These are phyloP conservation scores for Coelinius sp. DNA, from an alignment of 2,888 invertebrate genomes.

Conservation along the genomic window DNA sequence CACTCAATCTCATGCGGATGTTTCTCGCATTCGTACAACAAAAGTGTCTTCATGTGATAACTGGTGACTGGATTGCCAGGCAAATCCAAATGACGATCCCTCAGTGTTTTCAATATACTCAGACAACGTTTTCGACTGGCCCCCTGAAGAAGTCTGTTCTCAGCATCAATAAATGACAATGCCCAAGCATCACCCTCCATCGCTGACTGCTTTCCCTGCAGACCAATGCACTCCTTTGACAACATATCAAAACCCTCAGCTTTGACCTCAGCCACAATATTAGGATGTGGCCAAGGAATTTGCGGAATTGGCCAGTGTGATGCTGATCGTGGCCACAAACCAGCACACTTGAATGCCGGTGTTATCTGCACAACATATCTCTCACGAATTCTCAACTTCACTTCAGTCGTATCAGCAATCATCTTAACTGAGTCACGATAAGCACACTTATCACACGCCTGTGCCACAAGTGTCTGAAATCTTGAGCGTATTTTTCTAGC, in stretches of 20 bases:
- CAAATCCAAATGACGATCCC: constrained; percentile 90
- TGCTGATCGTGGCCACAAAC: constrained; percentile 94
- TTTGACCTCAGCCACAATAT: constrained; percentile 92
- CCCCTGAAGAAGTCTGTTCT: constrained; percentile 88
- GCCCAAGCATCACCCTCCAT: constrained; percentile 99
- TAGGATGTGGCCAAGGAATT: constrained; percentile 94
- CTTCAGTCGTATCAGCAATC: constrained; percentile 94
- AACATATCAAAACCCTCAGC: constrained; percentile 94
- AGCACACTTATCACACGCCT: constrained; percentile 93
- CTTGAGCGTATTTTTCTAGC: constrained; percentile 94
- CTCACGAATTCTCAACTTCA: constrained; percentile 89
- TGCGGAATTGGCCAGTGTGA: constrained; percentile 94
- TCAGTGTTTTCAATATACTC: constrained; percentile 89
- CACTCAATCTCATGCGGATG: constrained; percentile 94
- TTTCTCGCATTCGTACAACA: constrained; percentile 96
- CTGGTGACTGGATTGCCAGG: constrained; percentile 90
- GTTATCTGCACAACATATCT: constrained; percentile 94
- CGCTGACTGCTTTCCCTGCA: constrained; percentile 87
- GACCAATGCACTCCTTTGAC: constrained; percentile 86
- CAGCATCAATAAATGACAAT: constrained; percentile 90
- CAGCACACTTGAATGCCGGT: constrained; percentile 93
- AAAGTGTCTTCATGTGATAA: constrained; percentile 90
- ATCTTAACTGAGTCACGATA: constrained; percentile 94
- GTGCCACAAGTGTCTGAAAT: constrained; percentile 90
- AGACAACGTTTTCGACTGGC: constrained; percentile 90